These are phyloP conservation scores for Alligator mississippiensis DNA, from an alignment of 2,113 vertebrate species.

Conservation along the genomic window DNA sequence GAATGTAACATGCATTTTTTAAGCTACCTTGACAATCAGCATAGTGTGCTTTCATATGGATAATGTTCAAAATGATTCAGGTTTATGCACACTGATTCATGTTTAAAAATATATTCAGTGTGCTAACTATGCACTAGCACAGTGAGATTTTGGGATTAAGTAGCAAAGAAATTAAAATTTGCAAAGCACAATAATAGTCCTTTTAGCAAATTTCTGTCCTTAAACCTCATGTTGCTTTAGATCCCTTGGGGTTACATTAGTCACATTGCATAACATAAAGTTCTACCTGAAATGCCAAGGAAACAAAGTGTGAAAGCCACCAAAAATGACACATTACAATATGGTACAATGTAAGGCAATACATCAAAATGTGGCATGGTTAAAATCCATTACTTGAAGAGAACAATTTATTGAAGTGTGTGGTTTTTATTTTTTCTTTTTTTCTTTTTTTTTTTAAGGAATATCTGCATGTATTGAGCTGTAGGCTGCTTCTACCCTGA, in stretches of 20 bases:
- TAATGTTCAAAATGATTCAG: neutral
- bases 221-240: neutral
- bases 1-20: neutral
- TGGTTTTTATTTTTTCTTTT: neutral
- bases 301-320: slow-evolving; percentile 53
- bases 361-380: slow-evolving; percentile 12
- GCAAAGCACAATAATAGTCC: neutral
- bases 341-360: slow-evolving; percentile 25
- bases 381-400: slow-evolving; percentile 51
- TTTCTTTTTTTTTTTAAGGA: neutral
- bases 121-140: neutral
- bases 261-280: neutral
- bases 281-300: slow-evolving; percentile 27
- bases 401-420: slow-evolving; percentile 39
- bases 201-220: neutral
- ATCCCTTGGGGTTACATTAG: slow-evolving; percentile 3
- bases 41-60: neutral
- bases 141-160: neutral
- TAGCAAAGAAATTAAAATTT: neutral
- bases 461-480: slow-evolving; percentile 41
- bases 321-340: slow-evolving; percentile 34
- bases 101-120: neutral
- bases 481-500: slow-evolving; percentile 48
- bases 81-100: neutral
- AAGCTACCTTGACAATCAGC: neutral